Base-by-base conservation (phyloP, 2,888 invertebrate genomes). In the Apodemia mormo region DNA sequence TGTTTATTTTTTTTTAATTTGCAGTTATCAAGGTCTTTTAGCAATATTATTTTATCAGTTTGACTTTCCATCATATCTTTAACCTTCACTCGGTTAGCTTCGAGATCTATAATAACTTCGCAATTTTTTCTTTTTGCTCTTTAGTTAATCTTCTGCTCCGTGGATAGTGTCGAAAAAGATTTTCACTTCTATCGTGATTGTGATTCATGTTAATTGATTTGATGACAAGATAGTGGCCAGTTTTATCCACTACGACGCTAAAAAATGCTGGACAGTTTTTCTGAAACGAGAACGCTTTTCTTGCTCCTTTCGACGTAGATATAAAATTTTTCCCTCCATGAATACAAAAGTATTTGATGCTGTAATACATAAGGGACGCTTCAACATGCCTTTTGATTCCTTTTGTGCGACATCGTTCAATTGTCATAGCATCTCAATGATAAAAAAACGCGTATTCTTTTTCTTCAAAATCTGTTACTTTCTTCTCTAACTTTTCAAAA, bases 221-320 rank as follows among this genome's bases (percentile, higher is more conserved):
- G 45, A 71, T 71, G 67, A 67, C 54, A 71, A 71, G 71, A 22
- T 65, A 65, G 22, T 69, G 65, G 69, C 71, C 69, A 67, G 64
- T 71, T 45, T 69, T 66, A 65, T 69, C 69, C 64, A 71, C 71
- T 64, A 61, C 67, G 64, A 69, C 71, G 40, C 45, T 67, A 67
- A 69, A 69, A 65, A 37, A 29, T 65, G 69, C 69, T 14, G 65
- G 69, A 54, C 65, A 69, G 2, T 72, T 67, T 70, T 68, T 68
- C 54, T 70, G 61, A 67, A 72, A 72, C 58, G 72, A 54, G 68
- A 72, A 72, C 67, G 70, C 72, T 72, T 72, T 70, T 69, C 69
- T 58, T 30, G 45, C 54, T 69, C 69, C 65, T 65, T 10, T 65
- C 14, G 69, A 69, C 40, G 10, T 71, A 56, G 69, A 71, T 67